These are phyloP conservation scores for Netelia virgata DNA, from an alignment of 2,888 invertebrate genomes.

Conservation along the genomic window DNA sequence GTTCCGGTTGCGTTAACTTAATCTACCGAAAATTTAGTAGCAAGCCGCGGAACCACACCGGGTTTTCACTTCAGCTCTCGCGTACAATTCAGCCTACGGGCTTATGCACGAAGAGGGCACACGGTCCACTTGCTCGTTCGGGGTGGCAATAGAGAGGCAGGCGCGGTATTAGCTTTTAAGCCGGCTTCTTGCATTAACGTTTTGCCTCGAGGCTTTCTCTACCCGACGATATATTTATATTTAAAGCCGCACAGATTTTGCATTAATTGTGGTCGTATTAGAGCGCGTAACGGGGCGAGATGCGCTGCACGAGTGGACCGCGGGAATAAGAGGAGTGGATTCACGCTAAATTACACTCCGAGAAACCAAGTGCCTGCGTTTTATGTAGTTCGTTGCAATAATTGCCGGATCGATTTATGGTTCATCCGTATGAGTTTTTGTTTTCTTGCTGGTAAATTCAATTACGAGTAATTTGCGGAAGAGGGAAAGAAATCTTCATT, in stretches of 20 bases:
- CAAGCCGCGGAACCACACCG: constrained; percentile 43
- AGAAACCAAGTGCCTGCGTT: not conserved
- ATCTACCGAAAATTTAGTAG: constrained; percentile 67
- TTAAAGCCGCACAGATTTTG: constrained; percentile 72
- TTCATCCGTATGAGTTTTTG: not conserved
- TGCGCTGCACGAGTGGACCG: constrained; percentile 5
- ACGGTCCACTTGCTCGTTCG: constrained; percentile 52
- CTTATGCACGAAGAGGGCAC: constrained; percentile 24
- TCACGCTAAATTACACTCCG: constrained; percentile 23
- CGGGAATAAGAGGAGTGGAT: constrained; percentile 24
- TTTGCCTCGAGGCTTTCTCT: constrained; percentile 61
- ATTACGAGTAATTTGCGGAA: too few species aligned
- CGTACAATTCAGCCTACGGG: constrained; percentile 31
- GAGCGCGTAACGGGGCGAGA: constrained; percentile 32
- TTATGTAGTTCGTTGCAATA: not conserved
- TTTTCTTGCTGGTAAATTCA: not conserved
- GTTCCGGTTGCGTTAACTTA: constrained; percentile 59
- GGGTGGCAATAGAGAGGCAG: constrained; percentile 42
- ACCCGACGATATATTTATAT: constrained; percentile 70
- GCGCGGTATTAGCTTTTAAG: constrained; percentile 74
- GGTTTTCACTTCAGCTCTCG: constrained; percentile 51
- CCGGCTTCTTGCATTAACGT: constrained; percentile 72
- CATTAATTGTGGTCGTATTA: constrained; percentile 71
- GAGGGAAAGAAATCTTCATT: too few species aligned
- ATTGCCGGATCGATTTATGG: too few species aligned